Base-by-base conservation (phyloP, 2,113 vertebrate species). In the Polypterus senegalus region DNA sequence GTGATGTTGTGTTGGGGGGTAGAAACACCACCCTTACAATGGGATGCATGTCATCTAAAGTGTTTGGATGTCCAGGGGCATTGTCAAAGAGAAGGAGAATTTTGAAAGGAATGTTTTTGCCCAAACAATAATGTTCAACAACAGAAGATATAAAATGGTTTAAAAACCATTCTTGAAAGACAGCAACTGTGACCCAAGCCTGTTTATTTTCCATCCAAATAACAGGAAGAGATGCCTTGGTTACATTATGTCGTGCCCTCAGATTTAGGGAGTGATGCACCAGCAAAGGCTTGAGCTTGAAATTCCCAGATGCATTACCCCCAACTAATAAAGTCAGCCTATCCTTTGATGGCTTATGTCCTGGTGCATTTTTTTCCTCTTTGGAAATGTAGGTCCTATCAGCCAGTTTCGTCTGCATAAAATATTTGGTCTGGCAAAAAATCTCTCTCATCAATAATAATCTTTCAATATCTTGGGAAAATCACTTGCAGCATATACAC, bases 271-370 rank as follows among this genome's bases (percentile, higher is more conserved):
- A 27, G 27, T 56, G 49, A 44, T 54, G 54, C 7, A 60, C 58
- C 5, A 67, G n/a, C 7, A 67, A 62, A 6, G 56, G 66, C 10
- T 67, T 67, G 11, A 67, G 27, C n/a, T 55, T 67, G 48, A 46
- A 49, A 27, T 27, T 27, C 4, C 66, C 63, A 11, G 63, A 62
- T 45, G 63, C 51, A 65, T 67, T 67, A 11, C 54, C 66, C 7
- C 58, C 63, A 59, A 67, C 48, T 55, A 63, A 49, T 5, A 63
- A 8, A 49, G 62, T 63, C 9, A 63, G 7, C 55, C 62, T 63
- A 11, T 63, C 63, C 44, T 67, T 65, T 54, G 63, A 52, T 52
- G 62, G 48, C 56, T 65, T 65, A 51, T 65, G 65, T 6, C 47
- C 54, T 11, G 61, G 56, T 57, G 10, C 54, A 46, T 27, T 53